Evolutionary conservation across 2,113 vertebrate genomes (phyloP).

Genomic region (Syngnathus floridae): DNA sequence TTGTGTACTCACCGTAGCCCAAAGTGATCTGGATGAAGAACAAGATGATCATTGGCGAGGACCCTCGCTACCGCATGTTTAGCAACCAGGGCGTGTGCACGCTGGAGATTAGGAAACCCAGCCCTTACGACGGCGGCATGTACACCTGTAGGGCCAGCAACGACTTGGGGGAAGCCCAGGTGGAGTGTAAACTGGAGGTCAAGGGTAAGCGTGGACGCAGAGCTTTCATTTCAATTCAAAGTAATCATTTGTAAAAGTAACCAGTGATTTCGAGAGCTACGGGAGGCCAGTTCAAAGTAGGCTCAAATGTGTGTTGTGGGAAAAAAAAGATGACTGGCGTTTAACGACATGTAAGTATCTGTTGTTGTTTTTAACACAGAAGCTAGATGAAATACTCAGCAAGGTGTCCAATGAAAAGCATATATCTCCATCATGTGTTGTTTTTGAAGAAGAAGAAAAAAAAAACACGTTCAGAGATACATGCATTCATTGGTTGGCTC

Average conservation of each 20-base stretch:
- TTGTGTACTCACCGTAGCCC: constrained; percentile 66
- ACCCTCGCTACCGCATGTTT: constrained; percentile 94
- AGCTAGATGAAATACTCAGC: neutral
- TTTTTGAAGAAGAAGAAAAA: neutral
- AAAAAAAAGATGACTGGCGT: neutral
- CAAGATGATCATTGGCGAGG: constrained; percentile 83
- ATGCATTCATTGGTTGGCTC: neutral
- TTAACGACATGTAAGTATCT: constrained; percentile 8
- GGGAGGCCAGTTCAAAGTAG: neutral
- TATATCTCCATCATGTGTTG: neutral
- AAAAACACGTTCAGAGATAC: neutral
- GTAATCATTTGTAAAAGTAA: neutral
- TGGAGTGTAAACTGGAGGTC: constrained; percentile 95
- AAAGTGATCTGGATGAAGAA: constrained; percentile 99
- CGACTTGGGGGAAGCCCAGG: constrained; percentile 83
- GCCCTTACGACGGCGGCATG: constrained; percentile 87
- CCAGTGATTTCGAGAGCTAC: neutral
- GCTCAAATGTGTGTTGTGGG: neutral
- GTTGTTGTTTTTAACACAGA: neutral
- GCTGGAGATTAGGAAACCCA: constrained; percentile 94
- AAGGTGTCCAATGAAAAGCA: neutral
- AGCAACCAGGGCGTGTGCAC: constrained; percentile 95
- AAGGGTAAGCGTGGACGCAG: constrained; percentile 79
- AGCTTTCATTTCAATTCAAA: neutral
- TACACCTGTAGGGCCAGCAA: constrained; percentile 91